These are phyloP conservation scores for Bombycilla garrulus DNA, from an alignment of 2,113 vertebrate genomes.

Conservation along the genomic window DNA sequence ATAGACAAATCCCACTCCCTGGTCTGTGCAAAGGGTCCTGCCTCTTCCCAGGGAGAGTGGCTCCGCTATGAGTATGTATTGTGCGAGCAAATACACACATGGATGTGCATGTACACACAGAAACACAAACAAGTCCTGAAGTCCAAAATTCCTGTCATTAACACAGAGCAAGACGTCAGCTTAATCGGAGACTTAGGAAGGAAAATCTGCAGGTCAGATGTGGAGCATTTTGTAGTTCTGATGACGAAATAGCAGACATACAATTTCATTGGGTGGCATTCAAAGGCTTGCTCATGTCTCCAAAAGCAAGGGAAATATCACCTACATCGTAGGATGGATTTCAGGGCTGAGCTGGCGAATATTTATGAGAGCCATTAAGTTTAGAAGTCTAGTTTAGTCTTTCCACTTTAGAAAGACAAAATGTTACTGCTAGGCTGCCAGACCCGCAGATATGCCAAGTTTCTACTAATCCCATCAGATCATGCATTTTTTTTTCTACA, in stretches of 20 bases:
- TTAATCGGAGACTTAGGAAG: neutral
- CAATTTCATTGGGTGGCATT: neutral
- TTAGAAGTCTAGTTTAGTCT: neutral
- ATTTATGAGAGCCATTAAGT: neutral
- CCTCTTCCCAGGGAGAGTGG: neutral
- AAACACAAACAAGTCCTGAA: neutral
- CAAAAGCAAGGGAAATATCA: neutral
- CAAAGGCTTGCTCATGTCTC: neutral
- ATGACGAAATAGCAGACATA: neutral
- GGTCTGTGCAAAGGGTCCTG: neutral
- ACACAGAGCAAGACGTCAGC: neutral
- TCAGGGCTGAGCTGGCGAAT: neutral
- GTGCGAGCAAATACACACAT: fast-evolving
- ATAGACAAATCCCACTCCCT: neutral
- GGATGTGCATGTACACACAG: neutral
- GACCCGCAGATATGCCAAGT: neutral
- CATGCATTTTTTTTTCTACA: neutral
- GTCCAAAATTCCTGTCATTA: neutral
- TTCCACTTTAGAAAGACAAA: neutral
- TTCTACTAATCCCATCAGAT: neutral
- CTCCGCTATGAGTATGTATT: fast-evolving
- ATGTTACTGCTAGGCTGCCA: neutral
- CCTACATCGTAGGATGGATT: neutral
- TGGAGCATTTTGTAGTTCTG: neutral
- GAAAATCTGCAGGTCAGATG: neutral